Percentiles rank a stretch among this genome's conserved stretches.
Conservation (phyloP, 2,113 vertebrate genomes). For the Taurulus bubalis region DNA sequence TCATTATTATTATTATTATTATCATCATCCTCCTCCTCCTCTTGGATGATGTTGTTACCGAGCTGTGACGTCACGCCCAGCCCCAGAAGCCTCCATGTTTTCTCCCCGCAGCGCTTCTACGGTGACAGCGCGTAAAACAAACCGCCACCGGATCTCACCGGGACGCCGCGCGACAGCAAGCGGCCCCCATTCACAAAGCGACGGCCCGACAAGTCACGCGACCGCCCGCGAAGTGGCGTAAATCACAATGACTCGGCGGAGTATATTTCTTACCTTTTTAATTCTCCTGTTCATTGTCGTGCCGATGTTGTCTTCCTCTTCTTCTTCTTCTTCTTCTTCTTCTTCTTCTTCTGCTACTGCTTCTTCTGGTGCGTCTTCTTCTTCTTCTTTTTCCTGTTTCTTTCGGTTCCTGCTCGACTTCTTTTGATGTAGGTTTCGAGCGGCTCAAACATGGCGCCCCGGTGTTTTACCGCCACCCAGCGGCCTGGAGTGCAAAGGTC, state of each 20-base stretch:
- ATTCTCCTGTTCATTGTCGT: slow-evolving; percentile 72
- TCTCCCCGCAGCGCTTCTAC: slow-evolving; percentile 19
- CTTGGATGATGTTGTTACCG: too few relatives aligned
- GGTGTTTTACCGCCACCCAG: not conserved
- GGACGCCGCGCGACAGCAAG: too few relatives aligned
- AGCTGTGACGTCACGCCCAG: slow-evolving; percentile 40
- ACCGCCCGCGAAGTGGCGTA: accelerated
- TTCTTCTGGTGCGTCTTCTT: slow-evolving; percentile 32
- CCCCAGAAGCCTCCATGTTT: slow-evolving; percentile 66
- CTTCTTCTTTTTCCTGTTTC: slow-evolving; percentile 69
- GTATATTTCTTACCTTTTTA: slow-evolving; percentile 54
- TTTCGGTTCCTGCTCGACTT: slow-evolving; percentile 40
- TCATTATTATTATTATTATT: too few relatives aligned
- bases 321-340: slow-evolving; percentile 50
- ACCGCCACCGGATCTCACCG: too few relatives aligned
- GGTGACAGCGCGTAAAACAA: slow-evolving; percentile 29
- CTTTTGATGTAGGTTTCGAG: slow-evolving; percentile 18
- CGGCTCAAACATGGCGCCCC: not conserved
- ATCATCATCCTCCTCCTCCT: too few relatives aligned
- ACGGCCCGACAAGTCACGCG: not conserved
- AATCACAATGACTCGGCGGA: accelerated
- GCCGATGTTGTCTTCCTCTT: slow-evolving; percentile 35
- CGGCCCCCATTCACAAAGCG: too few relatives aligned
- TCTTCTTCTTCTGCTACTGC: slow-evolving; percentile 55
- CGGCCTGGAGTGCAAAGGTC: not conserved